Evolutionary conservation across 2,888 invertebrate species (phyloP).

Genomic region (Leptinotarsa rubiginosa): DNA sequence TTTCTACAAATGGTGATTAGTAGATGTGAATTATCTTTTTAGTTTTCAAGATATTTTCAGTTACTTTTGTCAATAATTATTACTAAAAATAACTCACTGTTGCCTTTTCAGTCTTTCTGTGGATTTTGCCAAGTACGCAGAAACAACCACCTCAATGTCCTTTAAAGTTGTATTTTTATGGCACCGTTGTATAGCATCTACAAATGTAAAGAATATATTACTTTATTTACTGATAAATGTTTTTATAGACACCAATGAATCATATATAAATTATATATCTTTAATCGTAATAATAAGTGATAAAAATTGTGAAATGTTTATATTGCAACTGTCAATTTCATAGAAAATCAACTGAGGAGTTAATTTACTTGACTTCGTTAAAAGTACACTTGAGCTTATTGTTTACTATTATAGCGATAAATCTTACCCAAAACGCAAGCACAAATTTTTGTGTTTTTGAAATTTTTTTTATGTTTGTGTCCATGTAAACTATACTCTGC

Average conservation of each 20-base stretch:
- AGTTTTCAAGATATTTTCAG: constrained; percentile 5
- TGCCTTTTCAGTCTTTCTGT: constrained; percentile 9
- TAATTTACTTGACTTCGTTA: neutral
- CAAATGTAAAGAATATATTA: constrained; percentile 9
- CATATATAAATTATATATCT: neutral
- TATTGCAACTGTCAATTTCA: neutral
- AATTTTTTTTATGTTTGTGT: constrained; percentile 6
- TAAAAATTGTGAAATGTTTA: neutral
- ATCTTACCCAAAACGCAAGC: constrained; percentile 11
- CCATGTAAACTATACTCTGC: constrained; percentile 4
- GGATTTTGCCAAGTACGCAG: constrained; percentile 1
- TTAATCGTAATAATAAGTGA: neutral
- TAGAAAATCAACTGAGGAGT: neutral
- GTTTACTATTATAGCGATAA: neutral
- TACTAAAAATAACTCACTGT: constrained; percentile 12
- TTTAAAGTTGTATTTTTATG: neutral
- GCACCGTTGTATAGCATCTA: constrained; percentile 9
- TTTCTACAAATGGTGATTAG: neutral
- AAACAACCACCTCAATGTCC: constrained; percentile 7
- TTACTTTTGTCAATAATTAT: constrained; percentile 3
- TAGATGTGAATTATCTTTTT: constrained; percentile 3
- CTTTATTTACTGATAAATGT: constrained; percentile 6
- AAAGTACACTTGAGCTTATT: neutral
- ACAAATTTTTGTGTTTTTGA: constrained; percentile 10
- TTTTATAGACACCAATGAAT: neutral